Percentiles rank a stretch among this genome's conserved stretches.
Evolutionary conservation across 2,797 vertebrate species (phyloP).

Genomic region (Eulemur rubriventer): DNA sequence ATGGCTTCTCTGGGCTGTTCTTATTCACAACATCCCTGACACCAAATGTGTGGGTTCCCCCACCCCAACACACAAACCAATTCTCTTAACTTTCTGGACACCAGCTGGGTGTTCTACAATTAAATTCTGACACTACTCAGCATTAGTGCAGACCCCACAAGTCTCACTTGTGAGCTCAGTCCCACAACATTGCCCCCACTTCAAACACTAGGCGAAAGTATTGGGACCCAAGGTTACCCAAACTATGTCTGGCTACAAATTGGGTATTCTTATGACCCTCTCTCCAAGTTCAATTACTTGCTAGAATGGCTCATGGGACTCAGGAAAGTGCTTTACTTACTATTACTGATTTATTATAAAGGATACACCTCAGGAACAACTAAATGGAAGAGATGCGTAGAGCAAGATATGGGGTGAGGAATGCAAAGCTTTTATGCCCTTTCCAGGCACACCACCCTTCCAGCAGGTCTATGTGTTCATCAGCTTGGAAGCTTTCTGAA

Average conservation of each 20-base stretch:
- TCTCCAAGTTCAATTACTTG: not conserved
- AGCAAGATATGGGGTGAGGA: not conserved
- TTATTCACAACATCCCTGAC: not conserved
- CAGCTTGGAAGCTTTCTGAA: not conserved
- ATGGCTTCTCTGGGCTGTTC: not conserved
- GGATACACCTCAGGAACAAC: not conserved
- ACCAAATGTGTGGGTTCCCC: not conserved
- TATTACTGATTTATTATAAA: not conserved
- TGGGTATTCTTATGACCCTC: not conserved
- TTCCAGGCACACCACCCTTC: not conserved
- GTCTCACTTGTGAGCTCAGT: not conserved
- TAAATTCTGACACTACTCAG: not conserved
- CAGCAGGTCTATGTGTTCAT: not conserved
- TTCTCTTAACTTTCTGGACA: not conserved
- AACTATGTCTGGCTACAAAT: not conserved
- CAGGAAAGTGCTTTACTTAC: not conserved
- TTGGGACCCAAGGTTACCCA: not conserved
- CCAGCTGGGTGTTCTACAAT: not conserved
- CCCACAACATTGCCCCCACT: not conserved
- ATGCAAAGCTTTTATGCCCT: not conserved
- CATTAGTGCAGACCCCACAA: not conserved
- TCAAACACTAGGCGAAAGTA: not conserved
- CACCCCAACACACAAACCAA: too few species aligned
- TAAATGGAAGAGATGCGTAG: not conserved
- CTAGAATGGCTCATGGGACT: not conserved